Base-by-base conservation (phyloP, 2,113 vertebrate species). In the Solenodon paradoxus region DNA sequence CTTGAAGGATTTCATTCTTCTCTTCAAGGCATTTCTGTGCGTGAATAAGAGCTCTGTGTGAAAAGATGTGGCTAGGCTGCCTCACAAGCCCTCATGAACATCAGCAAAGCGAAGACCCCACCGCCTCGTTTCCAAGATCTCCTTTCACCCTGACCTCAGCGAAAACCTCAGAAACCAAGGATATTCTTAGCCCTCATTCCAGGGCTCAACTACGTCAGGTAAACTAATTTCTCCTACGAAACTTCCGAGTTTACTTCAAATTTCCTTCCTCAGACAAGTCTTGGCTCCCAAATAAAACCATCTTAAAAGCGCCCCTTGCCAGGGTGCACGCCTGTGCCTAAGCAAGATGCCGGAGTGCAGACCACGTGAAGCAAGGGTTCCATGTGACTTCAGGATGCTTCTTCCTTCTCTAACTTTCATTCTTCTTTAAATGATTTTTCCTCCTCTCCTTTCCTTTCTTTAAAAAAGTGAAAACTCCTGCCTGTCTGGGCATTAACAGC, bases 1-100 rank as follows among this genome's bases (percentile, higher is more conserved):
- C 99, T 83, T 99, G 99, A 0, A 99, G 98, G 74, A 99, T 99
- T 98, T 99, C 98, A 0, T 99, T 98, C 97, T 99, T 98, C 97
- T 99, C 99, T 83, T 98, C 97, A 13, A 98, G 97, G 77, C 98
- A 98, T 97, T 99, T 99, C 99, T 99, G 88, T 32, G 57, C 47
- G 35, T 90, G 57, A 97, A 78, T 6, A 87, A 90, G 10, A 89
- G 0, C 2, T 0, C 1, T 9, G 22, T 22, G 1, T 86, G 40
- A 98, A 94, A n/a, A 47, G 0, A 0, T 0, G 0, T 0, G 5
- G 10, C 4, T 10, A 3, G 15, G 47, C 30, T 55, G 61, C 45
- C 63, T 63, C 40, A 51, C 3, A 22, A 45, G 15, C 22, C 69
- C 81, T 79, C 13, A 2, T 9, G 22, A 72, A 55, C 55, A 68